phyloP scores from a whole-genome alignment of 92 coral and sea anemone genomes.

The Parazoanthus darwini region DNA sequence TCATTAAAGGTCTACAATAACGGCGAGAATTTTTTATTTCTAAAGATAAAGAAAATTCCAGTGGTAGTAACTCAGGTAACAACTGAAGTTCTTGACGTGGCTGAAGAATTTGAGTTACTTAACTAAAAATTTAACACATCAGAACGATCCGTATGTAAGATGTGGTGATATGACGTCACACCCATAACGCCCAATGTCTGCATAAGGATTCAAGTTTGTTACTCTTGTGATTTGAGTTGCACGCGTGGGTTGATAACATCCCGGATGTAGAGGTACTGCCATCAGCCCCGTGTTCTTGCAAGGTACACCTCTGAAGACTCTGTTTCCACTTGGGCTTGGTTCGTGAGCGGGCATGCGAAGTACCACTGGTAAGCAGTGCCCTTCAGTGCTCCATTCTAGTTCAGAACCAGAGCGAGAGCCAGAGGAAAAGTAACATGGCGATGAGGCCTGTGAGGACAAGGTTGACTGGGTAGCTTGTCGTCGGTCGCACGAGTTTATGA shows the following conservation, averaged over 20 bases:
- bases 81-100: neutral
- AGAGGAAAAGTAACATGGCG: neutral
- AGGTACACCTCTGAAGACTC: neutral
- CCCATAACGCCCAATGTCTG: neutral
- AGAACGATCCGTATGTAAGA: neutral
- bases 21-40: too few relatives aligned
- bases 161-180: neutral
- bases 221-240: neutral
- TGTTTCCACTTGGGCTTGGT: neutral
- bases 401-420: neutral
- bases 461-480: neutral
- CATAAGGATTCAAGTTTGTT: neutral
- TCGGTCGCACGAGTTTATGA: neutral
- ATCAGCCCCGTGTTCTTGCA: neutral
- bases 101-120: neutral
- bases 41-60: too few relatives aligned
- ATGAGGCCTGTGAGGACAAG: too few relatives aligned
- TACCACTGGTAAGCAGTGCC: neutral
- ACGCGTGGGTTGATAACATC: neutral
- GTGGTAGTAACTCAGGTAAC: too few relatives aligned
- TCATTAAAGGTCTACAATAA: too few relatives aligned
- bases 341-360: neutral
- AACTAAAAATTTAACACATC: neutral
- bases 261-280: neutral
- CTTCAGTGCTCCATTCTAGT: neutral